Conservation (phyloP, 2,888 invertebrate genomes). For the Eristalinus aeneus region DNA sequence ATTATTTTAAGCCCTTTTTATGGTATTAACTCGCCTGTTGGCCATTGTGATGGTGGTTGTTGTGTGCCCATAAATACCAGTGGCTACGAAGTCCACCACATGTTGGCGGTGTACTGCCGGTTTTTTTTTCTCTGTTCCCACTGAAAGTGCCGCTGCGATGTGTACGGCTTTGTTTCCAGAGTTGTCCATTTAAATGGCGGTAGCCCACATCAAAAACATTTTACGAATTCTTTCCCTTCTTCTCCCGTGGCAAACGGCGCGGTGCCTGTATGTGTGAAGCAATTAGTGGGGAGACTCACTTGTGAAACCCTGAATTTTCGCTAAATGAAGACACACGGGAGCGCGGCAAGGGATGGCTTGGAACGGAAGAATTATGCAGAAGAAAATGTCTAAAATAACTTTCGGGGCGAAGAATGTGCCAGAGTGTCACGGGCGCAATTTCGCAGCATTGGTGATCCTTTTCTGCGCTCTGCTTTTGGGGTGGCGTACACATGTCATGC, state of each 20-base stretch:
- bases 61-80: conserved; percentile 22
- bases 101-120: background rate
- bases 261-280: conserved; percentile 5
- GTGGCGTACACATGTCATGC: background rate
- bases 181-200: conserved; percentile 39
- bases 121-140: conserved; percentile 13
- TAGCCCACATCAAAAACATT: conserved; percentile 50
- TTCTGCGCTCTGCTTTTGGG: background rate
- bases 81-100: conserved; percentile 33
- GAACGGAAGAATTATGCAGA: background rate
- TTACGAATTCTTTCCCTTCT: conserved; percentile 33
- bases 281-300: conserved; percentile 51
- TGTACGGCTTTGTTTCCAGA: background rate
- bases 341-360: background rate
- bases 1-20: conserved; percentile 61
- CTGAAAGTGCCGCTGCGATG: background rate
- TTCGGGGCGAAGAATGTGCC: conserved; percentile 11
- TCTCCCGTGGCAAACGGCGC: background rate
- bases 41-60: background rate
- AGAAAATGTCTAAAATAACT: conserved; percentile 25
- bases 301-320: conserved; percentile 25
- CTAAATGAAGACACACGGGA: conserved; percentile 10
- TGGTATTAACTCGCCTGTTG: conserved; percentile 1
- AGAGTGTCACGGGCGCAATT: conserved; percentile 3
- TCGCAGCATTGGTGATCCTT: background rate